Conservation (phyloP, 2,888 invertebrate species). For the Nycteola revayana region DNA sequence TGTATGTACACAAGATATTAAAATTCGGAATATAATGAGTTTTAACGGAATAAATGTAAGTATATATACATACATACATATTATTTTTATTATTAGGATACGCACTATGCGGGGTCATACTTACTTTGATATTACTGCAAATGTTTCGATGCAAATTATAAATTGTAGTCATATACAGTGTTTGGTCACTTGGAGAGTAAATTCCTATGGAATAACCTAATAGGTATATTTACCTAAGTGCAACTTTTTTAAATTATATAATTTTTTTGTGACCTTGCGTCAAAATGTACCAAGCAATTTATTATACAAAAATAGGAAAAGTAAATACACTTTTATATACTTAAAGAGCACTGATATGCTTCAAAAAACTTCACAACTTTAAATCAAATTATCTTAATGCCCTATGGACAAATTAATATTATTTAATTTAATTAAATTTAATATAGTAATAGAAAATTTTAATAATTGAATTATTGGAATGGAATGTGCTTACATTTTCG, state of each 20-base stretch:
- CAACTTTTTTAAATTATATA: conserved; percentile 35
- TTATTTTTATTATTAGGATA: conserved; percentile 2
- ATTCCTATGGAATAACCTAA: conserved; percentile 43
- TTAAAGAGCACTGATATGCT: conserved; percentile 65
- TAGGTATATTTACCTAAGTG: conserved; percentile 43
- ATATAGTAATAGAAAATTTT: conserved; percentile 27
- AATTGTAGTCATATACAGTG: conserved; percentile 25
- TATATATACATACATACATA: conserved; percentile 13
- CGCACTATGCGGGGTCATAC: conserved; percentile 16
- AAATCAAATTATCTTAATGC: conserved; percentile 57
- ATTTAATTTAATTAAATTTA: conserved; percentile 14
- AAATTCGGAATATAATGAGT: conserved; percentile 49
- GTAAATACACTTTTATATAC: conserved; percentile 42
- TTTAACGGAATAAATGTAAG: conserved; percentile 42
- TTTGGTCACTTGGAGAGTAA: conserved; percentile 73
- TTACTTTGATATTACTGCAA: conserved; percentile 15
- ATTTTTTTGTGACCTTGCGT: conserved; percentile 23
- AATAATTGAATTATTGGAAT: conserved; percentile 33
- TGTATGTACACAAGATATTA: conserved; percentile 32
- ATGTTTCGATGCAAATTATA: conserved; percentile 8
- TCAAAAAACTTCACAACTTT: conserved; percentile 64
- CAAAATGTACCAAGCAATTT: conserved; percentile 26
- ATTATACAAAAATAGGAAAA: conserved; percentile 51
- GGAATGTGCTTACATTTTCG: conserved; percentile 27
- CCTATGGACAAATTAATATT: conserved; percentile 38